Evolutionary conservation across 2,888 invertebrate species (phyloP).

Genomic region (Pyrgus malvae): DNA sequence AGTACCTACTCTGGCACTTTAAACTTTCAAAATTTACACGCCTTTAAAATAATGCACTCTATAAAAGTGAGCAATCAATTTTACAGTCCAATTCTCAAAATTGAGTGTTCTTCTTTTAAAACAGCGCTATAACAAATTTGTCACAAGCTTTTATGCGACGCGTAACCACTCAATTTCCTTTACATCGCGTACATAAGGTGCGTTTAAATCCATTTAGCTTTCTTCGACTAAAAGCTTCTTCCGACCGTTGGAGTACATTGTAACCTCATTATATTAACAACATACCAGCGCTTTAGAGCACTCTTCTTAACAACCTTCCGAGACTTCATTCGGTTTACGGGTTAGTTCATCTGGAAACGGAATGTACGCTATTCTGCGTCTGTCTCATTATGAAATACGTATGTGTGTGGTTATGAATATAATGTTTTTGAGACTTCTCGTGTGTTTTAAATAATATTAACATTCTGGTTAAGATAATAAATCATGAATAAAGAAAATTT

Average conservation of each 20-base stretch:
- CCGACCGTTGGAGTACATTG: conserved; percentile 21
- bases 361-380: background rate
- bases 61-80: too few species aligned
- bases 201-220: conserved; percentile 20
- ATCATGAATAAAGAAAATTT: too few species aligned
- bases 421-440: too few species aligned
- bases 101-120: too few species aligned
- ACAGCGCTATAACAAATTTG: too few species aligned
- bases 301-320: conserved; percentile 23
- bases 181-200: conserved; percentile 11
- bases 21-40: too few species aligned
- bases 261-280: conserved; percentile 26
- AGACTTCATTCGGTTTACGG: conserved; percentile 15
- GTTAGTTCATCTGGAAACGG: conserved; percentile 18
- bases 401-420: background rate
- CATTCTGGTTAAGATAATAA: too few species aligned
- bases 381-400: background rate
- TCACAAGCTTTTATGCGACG: background rate
- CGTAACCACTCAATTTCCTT: conserved; percentile 1
- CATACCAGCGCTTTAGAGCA: conserved; percentile 20
- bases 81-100: too few species aligned
- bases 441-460: too few species aligned
- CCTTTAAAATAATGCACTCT: too few species aligned
- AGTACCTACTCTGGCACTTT: too few species aligned
- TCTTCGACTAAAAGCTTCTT: conserved; percentile 23